Conservation (phyloP, 2,888 invertebrate genomes). For the Stratiomys singularior region DNA sequence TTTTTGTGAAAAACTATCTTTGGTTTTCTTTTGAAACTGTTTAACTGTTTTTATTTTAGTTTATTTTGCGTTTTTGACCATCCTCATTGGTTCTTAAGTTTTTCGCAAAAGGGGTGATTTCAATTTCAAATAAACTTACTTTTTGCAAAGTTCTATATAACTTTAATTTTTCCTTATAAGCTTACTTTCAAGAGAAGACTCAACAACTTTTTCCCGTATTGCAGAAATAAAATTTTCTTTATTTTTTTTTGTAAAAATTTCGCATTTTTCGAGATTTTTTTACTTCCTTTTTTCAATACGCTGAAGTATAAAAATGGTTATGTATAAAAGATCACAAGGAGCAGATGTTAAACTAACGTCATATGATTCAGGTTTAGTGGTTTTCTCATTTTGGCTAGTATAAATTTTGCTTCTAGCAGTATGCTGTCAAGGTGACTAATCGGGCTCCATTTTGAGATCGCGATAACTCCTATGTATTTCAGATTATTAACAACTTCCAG, state of each 20-base stretch:
- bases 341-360: slow-evolving; percentile 6
- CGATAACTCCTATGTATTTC: no score
- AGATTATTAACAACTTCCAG: no score
- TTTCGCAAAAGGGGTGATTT: no score
- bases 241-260: not conserved
- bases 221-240: not conserved
- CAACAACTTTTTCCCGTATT: not conserved
- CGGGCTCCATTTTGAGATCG: no score
- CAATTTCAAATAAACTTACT: not conserved
- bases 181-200: not conserved
- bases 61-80: not conserved
- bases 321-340: not conserved
- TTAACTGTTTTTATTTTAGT: slow-evolving; percentile 1
- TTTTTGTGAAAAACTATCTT: slow-evolving; percentile 3
- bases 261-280: not conserved
- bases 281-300: not conserved
- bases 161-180: not conserved
- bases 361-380: no score
- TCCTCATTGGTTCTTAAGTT: no score
- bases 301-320: not conserved
- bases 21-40: not conserved
- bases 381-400: no score
- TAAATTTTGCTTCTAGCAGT: no score
- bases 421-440: no score
- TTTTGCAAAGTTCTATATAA: not conserved